Base-by-base conservation (phyloP, 2,888 invertebrate genomes). In the Limnephilus rhombicus region DNA sequence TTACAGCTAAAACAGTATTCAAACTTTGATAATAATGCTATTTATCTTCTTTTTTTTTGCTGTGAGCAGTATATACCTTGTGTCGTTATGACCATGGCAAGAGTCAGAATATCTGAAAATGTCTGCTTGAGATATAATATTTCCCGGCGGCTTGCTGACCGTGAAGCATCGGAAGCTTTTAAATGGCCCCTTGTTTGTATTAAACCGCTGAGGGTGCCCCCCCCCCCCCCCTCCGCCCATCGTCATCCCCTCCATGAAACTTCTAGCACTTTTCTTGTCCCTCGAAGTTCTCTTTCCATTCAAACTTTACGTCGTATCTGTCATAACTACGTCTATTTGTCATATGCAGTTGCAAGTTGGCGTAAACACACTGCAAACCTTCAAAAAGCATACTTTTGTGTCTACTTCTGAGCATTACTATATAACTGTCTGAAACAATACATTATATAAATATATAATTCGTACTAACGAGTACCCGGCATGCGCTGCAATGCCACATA, bases 101-200 rank as follows among this genome's bases (percentile, higher is more conserved):
- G 24, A 18, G 82, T 24, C 18, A 31, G 29, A 18, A n/a, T 41
- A 37, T 88, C 34, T 24, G 80, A 88, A 88, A 88, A 88, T 68
- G 80, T 34, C 88, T 29, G 12, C 68, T 85, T 80, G 86, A 80
- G 37, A 41, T 68, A 80, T 88, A 88, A 31, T 88, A 68, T 88
- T 88, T 88, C 68, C 31, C 68, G 34, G 37, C 88, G 88, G 88
- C 68, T 88, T 88, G 13, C 80, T 91, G 91, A 91, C 91, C 91
- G 83, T 89, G 89, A 91, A 81, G 53, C 83, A 89, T 91, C 91
- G 91, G 91, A 92, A 90, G 92, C 92, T 92, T 90, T 92, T 92
- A 92, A 92, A 92, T 92, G 88, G 83, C 90, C 92, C 89, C 89
- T 85, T 90, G 91, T 89, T 92, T 92, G 89, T 83, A 81, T n/a